These are phyloP conservation scores for Entomobrya proxima DNA, from an alignment of 2,888 invertebrate species.

Conservation along the genomic window DNA sequence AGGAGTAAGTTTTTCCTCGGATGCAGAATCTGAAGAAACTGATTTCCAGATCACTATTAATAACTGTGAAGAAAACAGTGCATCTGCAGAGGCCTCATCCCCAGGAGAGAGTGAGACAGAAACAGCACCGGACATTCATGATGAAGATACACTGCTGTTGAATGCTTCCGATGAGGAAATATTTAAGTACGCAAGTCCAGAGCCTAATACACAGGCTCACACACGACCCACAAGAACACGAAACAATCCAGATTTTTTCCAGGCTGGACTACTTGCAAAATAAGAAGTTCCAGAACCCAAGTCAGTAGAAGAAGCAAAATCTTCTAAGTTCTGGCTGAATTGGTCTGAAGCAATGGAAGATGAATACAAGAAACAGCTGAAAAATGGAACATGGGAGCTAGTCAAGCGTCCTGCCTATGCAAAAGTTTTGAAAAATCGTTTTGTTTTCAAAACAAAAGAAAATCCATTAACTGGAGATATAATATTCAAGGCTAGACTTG, in stretches of 20 bases:
- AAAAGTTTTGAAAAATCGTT: conserved; percentile 43
- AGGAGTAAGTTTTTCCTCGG: not conserved
- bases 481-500: conserved; percentile 38
- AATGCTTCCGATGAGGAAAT: not conserved
- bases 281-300: conserved; percentile 1
- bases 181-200: not conserved
- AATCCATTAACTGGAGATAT: not conserved
- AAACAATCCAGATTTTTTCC: conserved; percentile 1
- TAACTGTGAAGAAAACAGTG: not conserved
- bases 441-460: conserved; percentile 23
- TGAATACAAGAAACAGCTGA: conserved; percentile 37
- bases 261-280: conserved; percentile 11
- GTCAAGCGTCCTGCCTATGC: conserved; percentile 31
- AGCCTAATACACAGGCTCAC: too few species aligned
- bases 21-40: not conserved
- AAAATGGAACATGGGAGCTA: conserved; percentile 47
- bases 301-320: conserved; percentile 17
- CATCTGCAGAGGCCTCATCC: not conserved
- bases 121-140: not conserved
- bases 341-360: conserved; percentile 59
- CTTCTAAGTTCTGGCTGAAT: not conserved
- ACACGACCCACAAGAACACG: not conserved
- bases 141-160: not conserved
- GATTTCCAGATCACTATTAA: not conserved
- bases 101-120: not conserved